Evolutionary conservation across 37 sponge, comb jelly and placozoan species (phyloP), one percentile per base, ranked within the genome.

Genomic region (Geodia barretti): DNA sequence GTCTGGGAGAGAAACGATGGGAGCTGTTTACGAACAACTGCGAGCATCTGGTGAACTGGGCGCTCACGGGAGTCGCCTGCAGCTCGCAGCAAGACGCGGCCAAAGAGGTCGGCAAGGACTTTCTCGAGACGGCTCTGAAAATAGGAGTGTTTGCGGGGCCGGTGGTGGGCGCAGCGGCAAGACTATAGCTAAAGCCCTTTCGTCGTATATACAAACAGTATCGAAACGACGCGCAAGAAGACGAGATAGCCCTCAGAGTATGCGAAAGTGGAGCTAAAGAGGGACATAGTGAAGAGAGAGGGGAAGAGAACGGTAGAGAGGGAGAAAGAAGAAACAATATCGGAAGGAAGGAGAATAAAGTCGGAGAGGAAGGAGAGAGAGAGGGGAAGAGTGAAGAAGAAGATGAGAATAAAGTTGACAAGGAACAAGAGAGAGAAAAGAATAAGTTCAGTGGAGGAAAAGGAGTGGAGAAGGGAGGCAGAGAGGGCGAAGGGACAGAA

Each of bases 141-240:
- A n/a, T n/a, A n/a, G n/a, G n/a, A 58, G 60, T 58, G 60, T 21
- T 58, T 19, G 19, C 11, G 19, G 19, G 60, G 11, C 60, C 60
- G 19, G 11, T 11, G 19, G 19, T 58, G 60, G 75, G 76, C 4
- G 62, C 39, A 64, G 68, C 19, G 80, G 83, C 20, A 88, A 92
- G 66, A 83, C 82, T 31, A 85, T 85, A 20, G 62, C 80, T 21
- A 76, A 81, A 14, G 79, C 88, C 23, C 85, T 84, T 58, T 58
- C 19, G 60, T 58, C 11, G 11, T 58, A 21, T 19, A 58, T 21
- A 19, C 60, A 58, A 21, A 19, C 19, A 21, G 19, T 58, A 19
- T 58, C 19, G 11, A 58, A 11, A 58, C 76, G 62, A 20, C 62
- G 84, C 39, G 71, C 68, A 62, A 70, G 32, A 72, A 7, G 14